These are phyloP conservation scores for Ctenodactylus gundi DNA, from an alignment of 2,113 vertebrate species.

Conservation along the genomic window DNA sequence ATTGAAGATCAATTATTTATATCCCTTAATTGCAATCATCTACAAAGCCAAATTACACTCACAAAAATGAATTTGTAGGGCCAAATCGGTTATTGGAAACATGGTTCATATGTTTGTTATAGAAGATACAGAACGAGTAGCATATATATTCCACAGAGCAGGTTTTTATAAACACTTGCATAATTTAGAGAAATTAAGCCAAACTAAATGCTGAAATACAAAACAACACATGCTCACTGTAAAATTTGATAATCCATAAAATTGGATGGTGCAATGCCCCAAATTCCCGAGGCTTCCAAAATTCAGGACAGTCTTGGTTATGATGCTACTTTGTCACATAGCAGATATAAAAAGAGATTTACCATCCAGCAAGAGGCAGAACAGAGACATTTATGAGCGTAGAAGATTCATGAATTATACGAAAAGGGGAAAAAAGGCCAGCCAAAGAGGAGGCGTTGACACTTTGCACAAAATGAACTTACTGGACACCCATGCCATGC, in stretches of 20 bases:
- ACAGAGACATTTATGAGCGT: neutral
- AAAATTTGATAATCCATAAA: conserved; percentile 46
- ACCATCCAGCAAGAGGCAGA: neutral
- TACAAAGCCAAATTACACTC: neutral
- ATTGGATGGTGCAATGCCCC: neutral
- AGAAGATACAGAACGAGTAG: neutral
- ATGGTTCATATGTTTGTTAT: neutral
- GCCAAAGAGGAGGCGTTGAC: neutral
- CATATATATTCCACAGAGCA: neutral
- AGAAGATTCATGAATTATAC: neutral
- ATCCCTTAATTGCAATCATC: neutral
- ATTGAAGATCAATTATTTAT: conserved; percentile 12
- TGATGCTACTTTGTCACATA: neutral
- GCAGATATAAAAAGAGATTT: conserved; percentile 16
- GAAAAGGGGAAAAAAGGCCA: neutral
- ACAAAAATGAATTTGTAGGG: neutral
- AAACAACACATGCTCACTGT: conserved; percentile 23
- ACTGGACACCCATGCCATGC: neutral
- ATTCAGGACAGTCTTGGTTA: neutral
- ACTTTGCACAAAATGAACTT: neutral
- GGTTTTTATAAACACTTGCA: neutral
- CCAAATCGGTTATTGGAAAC: neutral
- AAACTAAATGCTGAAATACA: neutral
- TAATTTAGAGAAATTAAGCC: conserved; percentile 11
- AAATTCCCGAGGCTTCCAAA: neutral